Percentiles rank a stretch among this genome's conserved stretches.
phyloP scores from a whole-genome alignment of 2,888 invertebrate species.

The Eretmocerus hayati region DNA sequence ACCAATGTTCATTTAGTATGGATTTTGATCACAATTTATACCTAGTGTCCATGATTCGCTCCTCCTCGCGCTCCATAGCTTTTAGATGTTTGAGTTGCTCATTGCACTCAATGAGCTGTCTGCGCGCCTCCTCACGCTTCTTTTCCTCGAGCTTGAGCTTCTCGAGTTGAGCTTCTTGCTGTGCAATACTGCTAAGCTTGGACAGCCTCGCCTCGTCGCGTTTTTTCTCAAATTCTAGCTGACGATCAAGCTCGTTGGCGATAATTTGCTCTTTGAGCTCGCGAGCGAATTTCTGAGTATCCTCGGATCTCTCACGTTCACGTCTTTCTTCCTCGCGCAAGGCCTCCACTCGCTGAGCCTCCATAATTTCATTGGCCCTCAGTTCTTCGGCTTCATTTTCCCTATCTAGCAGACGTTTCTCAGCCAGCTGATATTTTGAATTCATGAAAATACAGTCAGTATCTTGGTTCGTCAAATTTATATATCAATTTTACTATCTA shows the following conservation, averaged over 20 bases:
- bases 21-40: too few relatives aligned
- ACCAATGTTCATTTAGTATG: too few relatives aligned
- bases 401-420: conserved; percentile 42
- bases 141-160: conserved; percentile 44
- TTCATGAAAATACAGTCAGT: too few relatives aligned
- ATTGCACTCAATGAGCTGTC: conserved; percentile 49
- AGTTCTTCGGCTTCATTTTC: conserved; percentile 45
- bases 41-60: conserved; percentile 59
- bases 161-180: conserved; percentile 59
- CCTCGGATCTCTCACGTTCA: conserved; percentile 46
- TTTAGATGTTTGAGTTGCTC: conserved; percentile 57
- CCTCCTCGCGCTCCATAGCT: conserved; percentile 59
- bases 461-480: too few relatives aligned
- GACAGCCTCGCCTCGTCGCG: conserved; percentile 61
- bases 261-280: conserved; percentile 55
- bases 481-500: too few relatives aligned
- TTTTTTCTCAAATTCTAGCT: conserved; percentile 60
- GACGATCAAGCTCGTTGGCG: conserved; percentile 49
- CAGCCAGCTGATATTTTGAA: conserved; percentile 34
- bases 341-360: conserved; percentile 56
- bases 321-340: conserved; percentile 54
- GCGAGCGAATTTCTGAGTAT: conserved; percentile 52
- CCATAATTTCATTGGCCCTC: conserved; percentile 64
- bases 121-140: conserved; percentile 30
- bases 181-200: conserved; percentile 57